Conservation (phyloP, 92 coral and sea anemone genomes). For the Montipora capitata region DNA sequence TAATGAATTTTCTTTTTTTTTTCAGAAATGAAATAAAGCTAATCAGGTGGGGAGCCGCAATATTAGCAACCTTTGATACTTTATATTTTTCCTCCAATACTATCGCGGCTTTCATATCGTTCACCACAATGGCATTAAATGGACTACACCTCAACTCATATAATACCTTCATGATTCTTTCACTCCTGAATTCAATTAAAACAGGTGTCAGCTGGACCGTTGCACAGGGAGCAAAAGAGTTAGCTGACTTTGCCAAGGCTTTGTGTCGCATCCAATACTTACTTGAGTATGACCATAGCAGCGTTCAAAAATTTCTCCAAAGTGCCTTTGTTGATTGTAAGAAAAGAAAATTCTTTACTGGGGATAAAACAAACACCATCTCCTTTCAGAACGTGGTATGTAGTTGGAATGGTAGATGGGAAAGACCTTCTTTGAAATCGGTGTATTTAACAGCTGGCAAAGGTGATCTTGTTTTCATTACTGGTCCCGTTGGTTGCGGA, state of each 20-base stretch:
- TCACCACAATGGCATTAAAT: constrained; percentile 40
- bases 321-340: background rate
- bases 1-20: background rate
- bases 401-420: no score
- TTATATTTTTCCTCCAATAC: constrained; percentile 53
- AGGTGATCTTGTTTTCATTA: no score
- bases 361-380: no score
- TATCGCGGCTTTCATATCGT: background rate
- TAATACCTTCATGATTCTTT: constrained; percentile 67
- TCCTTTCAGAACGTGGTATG: no score
- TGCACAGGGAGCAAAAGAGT: constrained; percentile 1
- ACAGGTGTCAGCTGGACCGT: constrained; percentile 50
- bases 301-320: background rate
- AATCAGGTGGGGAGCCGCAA: constrained; percentile 46
- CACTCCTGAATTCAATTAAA: constrained; percentile 55
- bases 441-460: no score
- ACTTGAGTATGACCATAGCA: constrained; percentile 22
- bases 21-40: constrained; percentile 60
- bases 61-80: constrained; percentile 69
- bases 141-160: no score
- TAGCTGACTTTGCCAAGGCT: constrained; percentile 69
- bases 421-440: no score
- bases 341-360: no score
- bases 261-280: constrained; percentile 56
- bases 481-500: no score